Percentiles rank a stretch among this genome's conserved stretches.
Evolutionary conservation across 2,797 vertebrate genomes (phyloP).

Genomic region (Poecilia velifera): DNA sequence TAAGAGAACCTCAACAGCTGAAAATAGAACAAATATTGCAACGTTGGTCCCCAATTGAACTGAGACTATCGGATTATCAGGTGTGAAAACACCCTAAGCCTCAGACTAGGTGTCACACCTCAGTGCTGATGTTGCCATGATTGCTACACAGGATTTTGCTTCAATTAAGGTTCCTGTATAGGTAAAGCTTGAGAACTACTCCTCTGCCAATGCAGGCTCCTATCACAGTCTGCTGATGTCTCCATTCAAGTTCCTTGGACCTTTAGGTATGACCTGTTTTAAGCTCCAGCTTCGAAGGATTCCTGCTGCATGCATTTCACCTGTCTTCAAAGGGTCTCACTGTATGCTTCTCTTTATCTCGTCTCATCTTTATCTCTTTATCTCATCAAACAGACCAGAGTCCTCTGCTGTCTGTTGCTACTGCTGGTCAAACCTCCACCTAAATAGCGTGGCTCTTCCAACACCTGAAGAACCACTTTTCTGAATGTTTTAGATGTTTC

Average conservation of each 20-base stretch:
- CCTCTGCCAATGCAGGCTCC: not conserved
- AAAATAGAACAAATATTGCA: too few species aligned
- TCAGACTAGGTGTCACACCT: not conserved
- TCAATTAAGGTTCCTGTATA: not conserved
- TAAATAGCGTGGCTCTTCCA: not conserved
- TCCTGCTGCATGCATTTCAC: not conserved
- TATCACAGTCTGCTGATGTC: not conserved
- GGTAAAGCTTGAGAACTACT: not conserved
- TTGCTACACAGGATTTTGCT: not conserved
- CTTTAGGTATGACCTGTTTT: not conserved
- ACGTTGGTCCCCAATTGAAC: too few species aligned
- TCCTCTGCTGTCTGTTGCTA: not conserved
- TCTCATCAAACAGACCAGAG: not conserved
- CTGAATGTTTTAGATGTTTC: not conserved
- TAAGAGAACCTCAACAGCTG: too few species aligned
- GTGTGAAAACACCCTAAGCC: too few species aligned
- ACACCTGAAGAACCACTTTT: not conserved
- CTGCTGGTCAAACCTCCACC: not conserved
- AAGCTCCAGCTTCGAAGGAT: not conserved
- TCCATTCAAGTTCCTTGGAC: not conserved
- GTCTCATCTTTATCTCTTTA: not conserved
- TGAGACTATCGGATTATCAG: too few species aligned
- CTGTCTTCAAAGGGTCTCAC: not conserved
- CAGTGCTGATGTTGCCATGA: not conserved
- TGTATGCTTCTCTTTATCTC: not conserved